These are phyloP conservation scores for Drosophila cyrtoloma DNA, from an alignment of 2,888 invertebrate species.

Conservation along the genomic window DNA sequence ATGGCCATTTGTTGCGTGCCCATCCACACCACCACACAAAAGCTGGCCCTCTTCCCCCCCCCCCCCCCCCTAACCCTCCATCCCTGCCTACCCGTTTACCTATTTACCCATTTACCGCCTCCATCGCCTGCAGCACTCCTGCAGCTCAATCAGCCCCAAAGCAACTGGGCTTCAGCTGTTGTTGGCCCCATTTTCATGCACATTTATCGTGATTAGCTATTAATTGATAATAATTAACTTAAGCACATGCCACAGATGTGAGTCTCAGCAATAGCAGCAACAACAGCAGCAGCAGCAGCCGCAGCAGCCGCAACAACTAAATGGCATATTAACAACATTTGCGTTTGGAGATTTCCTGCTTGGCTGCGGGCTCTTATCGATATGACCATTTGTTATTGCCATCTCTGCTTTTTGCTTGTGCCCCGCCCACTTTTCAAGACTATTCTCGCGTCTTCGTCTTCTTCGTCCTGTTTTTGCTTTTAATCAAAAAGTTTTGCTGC, in stretches of 20 bases:
- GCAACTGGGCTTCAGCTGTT: conserved; percentile 18
- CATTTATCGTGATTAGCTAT: conserved; percentile 80
- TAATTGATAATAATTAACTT: conserved; percentile 81
- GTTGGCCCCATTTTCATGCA: conserved; percentile 68
- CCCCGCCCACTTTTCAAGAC: not conserved
- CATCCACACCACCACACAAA: not conserved
- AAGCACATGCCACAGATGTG: conserved; percentile 73
- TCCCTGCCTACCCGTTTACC: not conserved
- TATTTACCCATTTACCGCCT: not conserved
- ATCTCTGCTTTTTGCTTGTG: not conserved
- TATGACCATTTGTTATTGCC: conserved; percentile 43
- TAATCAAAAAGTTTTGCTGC: not conserved
- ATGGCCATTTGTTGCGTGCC: conserved; percentile 61
- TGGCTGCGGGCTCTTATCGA: conserved; percentile 33
- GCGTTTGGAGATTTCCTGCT: conserved; percentile 28
- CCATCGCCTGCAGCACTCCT: not conserved
- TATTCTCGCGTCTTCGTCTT: not conserved
- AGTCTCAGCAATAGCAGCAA: conserved; percentile 27
- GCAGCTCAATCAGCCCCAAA: conserved; percentile 9
- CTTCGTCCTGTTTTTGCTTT: not conserved
- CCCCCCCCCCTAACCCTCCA: not conserved
- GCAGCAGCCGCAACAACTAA: conserved; percentile 27
- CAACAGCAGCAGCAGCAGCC: not conserved
- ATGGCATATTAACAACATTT: conserved; percentile 55
- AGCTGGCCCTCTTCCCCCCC: not conserved